A percentile compares a stretch with the other conserved stretches of the same genome.
Evolutionary conservation across 2,888 invertebrate species (phyloP).

Genomic region (Drosophila robusta): DNA sequence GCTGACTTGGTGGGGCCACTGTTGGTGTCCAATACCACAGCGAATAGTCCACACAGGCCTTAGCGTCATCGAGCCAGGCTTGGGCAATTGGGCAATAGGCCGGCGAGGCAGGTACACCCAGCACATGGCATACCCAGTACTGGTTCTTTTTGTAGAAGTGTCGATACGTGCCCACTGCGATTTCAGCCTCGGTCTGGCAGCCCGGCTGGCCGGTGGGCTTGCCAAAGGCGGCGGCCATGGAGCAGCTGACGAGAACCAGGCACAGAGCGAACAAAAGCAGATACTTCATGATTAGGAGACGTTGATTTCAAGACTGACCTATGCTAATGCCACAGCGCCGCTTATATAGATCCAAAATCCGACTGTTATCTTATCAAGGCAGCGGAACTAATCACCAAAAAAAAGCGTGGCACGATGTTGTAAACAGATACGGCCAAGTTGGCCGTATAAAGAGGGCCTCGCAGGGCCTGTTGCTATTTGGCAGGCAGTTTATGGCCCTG

Average conservation of each 20-base stretch:
- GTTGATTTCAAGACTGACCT: constrained; percentile 44
- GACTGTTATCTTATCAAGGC: constrained; percentile 54
- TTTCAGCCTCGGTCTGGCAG: constrained; percentile 66
- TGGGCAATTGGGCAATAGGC: constrained; percentile 39
- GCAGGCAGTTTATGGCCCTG: constrained; percentile 65
- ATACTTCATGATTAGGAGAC: constrained; percentile 49
- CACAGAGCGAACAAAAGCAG: constrained; percentile 33
- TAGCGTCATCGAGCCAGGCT: constrained; percentile 57
- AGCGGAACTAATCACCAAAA: constrained; percentile 43
- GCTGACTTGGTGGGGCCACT: constrained; percentile 66
- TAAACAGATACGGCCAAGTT: constrained; percentile 20
- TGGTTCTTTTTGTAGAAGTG: constrained; percentile 58
- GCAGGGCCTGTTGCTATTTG: constrained; percentile 38
- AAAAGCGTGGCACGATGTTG: constrained; percentile 35
- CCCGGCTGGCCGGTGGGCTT: constrained; percentile 69
- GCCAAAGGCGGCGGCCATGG: constrained; percentile 20
- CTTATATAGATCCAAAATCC: constrained; percentile 46
- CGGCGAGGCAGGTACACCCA: constrained; percentile 57
- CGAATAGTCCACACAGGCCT: constrained; percentile 66
- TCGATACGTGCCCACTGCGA: constrained; percentile 46
- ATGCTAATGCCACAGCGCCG: constrained; percentile 28
- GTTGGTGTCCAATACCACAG: constrained; percentile 72
- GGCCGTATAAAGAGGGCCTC: constrained; percentile 6
- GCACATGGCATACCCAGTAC: constrained; percentile 63
- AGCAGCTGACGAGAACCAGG: constrained; percentile 32